Evolutionary conservation across 1,140 invertebrate genomes (phyloP).

Genomic region (Drosophila athabasca): DNA sequence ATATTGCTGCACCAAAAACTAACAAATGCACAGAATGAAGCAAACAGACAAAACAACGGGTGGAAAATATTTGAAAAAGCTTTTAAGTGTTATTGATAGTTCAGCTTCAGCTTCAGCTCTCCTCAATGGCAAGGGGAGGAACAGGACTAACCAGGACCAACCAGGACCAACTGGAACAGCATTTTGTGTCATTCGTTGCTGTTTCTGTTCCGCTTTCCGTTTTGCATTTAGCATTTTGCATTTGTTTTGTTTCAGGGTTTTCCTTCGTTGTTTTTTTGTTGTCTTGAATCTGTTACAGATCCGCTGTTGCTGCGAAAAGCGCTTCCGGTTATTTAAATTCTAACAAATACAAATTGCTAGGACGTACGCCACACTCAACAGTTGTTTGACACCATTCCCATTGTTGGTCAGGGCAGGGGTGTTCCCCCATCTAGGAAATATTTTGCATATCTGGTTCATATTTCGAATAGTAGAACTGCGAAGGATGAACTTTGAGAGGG

Average conservation of each 20-base stretch:
- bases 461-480: constrained; percentile 33
- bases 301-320: constrained; percentile 35
- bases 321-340: constrained; percentile 79
- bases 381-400: constrained; percentile 66
- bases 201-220: constrained; percentile 34
- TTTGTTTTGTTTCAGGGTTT: constrained; percentile 29
- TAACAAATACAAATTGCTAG: constrained; percentile 77
- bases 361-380: constrained; percentile 60
- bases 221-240: constrained; percentile 32
- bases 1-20: constrained; percentile 61
- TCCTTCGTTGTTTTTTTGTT: constrained; percentile 30
- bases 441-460: constrained; percentile 56
- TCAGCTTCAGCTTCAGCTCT: constrained; percentile 39
- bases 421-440: constrained; percentile 26
- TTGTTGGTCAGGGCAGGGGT: constrained; percentile 18
- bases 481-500: neutral
- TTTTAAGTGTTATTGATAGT: constrained; percentile 82
- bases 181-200: constrained; percentile 34
- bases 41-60: constrained; percentile 39
- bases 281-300: constrained; percentile 26
- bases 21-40: constrained; percentile 60
- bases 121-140: neutral
- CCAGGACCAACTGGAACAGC: constrained; percentile 16
- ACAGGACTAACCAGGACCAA: too few relatives aligned
- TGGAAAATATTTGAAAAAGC: constrained; percentile 78